phyloP scores from a whole-genome alignment of 2,888 invertebrate species.

The Amphipoea oculea region DNA sequence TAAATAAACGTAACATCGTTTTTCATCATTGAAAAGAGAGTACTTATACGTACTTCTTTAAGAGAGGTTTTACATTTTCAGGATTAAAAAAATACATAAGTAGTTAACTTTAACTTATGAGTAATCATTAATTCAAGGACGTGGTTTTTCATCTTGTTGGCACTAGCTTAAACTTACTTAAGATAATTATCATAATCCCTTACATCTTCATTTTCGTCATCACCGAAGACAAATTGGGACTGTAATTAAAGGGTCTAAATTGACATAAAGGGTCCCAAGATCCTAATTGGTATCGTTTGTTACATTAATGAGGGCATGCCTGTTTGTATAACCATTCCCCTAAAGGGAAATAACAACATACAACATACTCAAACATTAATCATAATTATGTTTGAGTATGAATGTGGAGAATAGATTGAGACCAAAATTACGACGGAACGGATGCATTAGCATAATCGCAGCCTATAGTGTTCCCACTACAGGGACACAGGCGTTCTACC shows the following conservation, averaged over 20 bases:
- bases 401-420: background rate
- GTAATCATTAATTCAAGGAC: background rate
- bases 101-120: background rate
- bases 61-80: too few species aligned
- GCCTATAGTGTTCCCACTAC: background rate
- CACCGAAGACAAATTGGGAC: background rate
- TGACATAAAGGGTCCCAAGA: slow-evolving; percentile 5
- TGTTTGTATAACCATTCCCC: slow-evolving; percentile 2
- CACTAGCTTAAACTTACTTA: background rate
- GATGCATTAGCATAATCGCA: background rate
- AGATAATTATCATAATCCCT: background rate
- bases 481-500: background rate
- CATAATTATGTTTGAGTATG: background rate
- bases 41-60: too few species aligned
- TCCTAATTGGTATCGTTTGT: slow-evolving; percentile 24
- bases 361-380: background rate
- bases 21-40: background rate
- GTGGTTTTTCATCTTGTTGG: background rate
- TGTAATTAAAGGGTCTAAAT: background rate
- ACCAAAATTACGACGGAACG: background rate
- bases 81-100: background rate
- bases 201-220: background rate
- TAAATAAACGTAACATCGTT: background rate
- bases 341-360: background rate
- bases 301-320: background rate